Percentiles rank a stretch among this genome's conserved stretches.
These are phyloP conservation scores for Ceratina japonica DNA, from an alignment of 1,140 invertebrate species.

Conservation along the genomic window DNA sequence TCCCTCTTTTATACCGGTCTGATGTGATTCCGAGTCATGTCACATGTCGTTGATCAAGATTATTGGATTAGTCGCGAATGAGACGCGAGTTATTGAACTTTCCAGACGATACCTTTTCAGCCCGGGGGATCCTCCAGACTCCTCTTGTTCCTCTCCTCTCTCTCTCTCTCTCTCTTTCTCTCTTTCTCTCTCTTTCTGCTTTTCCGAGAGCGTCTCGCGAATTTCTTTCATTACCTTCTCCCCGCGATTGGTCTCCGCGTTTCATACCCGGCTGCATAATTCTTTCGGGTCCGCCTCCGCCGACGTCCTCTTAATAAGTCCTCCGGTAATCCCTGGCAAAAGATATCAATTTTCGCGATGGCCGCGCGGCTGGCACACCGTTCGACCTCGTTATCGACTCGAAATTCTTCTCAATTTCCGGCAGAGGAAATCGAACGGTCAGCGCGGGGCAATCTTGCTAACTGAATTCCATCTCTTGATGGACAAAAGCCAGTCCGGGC, in stretches of 20 bases:
- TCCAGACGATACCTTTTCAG: not conserved
- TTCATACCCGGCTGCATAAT: not conserved
- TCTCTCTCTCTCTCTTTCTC: not conserved
- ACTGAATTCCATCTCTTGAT: conserved; percentile 60
- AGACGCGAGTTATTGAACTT: conserved; percentile 16
- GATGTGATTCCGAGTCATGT: not conserved
- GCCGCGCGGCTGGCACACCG: not conserved
- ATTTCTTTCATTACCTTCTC: conserved; percentile 12
- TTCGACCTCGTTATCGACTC: conserved; percentile 32
- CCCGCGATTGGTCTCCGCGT: not conserved
- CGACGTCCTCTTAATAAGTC: conserved; percentile 3
- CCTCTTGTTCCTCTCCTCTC: not conserved
- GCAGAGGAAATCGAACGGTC: conserved; percentile 51
- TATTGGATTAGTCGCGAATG: conserved; percentile 3
- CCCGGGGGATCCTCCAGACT: not conserved
- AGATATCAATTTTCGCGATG: conserved; percentile 31
- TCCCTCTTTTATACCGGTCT: not conserved
- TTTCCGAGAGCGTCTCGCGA: not conserved
- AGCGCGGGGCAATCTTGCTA: conserved; percentile 52
- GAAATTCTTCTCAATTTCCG: conserved; percentile 53
- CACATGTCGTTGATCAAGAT: not conserved
- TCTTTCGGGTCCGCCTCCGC: not conserved
- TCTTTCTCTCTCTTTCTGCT: no score
- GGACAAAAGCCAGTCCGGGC: conserved; percentile 39
- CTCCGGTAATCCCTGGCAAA: not conserved